Percentiles rank a stretch among this genome's conserved stretches.
phyloP scores from a whole-genome alignment of 2,888 invertebrate species.

The Ecliptopera silaceata region DNA sequence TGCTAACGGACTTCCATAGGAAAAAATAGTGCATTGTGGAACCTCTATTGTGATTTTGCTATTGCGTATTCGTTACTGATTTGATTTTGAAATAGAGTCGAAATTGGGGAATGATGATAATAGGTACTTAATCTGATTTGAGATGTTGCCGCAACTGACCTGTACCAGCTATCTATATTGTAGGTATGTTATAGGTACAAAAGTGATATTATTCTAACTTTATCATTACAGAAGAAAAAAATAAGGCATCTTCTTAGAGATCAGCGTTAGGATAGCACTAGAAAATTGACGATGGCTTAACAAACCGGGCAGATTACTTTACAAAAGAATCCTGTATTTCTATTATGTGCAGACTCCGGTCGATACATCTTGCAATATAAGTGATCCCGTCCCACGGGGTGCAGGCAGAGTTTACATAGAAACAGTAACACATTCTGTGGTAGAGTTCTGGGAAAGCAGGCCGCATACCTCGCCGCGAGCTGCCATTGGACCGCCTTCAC shows the following conservation, averaged over 20 bases:
- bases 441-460: conserved; percentile 76
- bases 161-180: too few species aligned
- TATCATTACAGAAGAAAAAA: too few species aligned
- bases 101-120: conserved; percentile 43
- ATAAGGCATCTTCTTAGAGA: too few species aligned
- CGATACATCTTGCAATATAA: conserved; percentile 38
- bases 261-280: too few species aligned
- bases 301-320: not conserved
- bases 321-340: not conserved
- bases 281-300: too few species aligned
- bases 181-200: too few species aligned
- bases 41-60: conserved; percentile 51
- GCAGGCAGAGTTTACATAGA: conserved; percentile 39
- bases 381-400: conserved; percentile 50
- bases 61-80: conserved; percentile 56
- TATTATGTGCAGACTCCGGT: conserved; percentile 9
- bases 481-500: conserved; percentile 62
- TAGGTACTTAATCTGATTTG: conserved; percentile 9
- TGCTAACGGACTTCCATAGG: conserved; percentile 77
- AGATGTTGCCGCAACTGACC: not conserved
- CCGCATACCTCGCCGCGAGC: conserved; percentile 71
- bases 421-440: conserved; percentile 15
- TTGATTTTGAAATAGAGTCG: conserved; percentile 52
- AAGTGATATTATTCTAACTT: too few species aligned
- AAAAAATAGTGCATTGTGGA: conserved; percentile 74